Evolutionary conservation across 2,797 vertebrate species (phyloP).

Genomic region (Schizothorax lantsangensis): DNA sequence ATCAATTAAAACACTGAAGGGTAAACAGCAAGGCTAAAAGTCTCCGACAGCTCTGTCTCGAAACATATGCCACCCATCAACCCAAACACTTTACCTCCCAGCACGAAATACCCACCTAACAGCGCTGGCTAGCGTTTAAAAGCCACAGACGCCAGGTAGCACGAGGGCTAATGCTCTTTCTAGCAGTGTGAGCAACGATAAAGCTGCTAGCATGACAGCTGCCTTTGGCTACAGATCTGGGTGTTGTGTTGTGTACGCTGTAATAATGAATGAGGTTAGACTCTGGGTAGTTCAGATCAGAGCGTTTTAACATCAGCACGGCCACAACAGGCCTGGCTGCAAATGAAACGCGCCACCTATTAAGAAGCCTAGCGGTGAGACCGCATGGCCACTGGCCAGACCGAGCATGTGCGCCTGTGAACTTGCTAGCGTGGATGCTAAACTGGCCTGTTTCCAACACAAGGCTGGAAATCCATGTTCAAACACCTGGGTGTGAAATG

Average conservation of each 20-base stretch:
- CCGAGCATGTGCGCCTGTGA: slow-evolving; percentile 25
- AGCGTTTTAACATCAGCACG: neutral
- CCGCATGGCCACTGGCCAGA: slow-evolving; percentile 12
- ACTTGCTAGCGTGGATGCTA: neutral
- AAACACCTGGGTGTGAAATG: slow-evolving; percentile 37
- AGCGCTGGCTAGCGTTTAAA: neutral
- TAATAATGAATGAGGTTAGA: neutral
- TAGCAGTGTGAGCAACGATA: slow-evolving; percentile 26
- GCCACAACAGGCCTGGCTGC: slow-evolving; percentile 6
- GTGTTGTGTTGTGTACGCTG: neutral
- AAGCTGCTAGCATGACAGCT: slow-evolving; percentile 8
- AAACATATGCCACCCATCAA: slow-evolving; percentile 32
- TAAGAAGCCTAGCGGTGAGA: neutral
- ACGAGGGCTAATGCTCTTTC: neutral
- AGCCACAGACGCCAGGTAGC: neutral
- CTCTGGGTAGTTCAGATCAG: neutral
- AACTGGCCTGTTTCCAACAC: slow-evolving; percentile 9
- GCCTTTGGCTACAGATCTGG: slow-evolving; percentile 17
- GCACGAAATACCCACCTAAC: slow-evolving; percentile 7
- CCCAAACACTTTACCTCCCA: slow-evolving; percentile 11
- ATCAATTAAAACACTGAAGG: slow-evolving; percentile 13
- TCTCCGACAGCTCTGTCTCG: slow-evolving; percentile 10
- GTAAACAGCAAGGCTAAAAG: slow-evolving; percentile 13
- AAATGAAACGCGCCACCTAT: slow-evolving; percentile 19
- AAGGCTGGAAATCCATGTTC: slow-evolving; percentile 22